These are phyloP conservation scores for Nothobranchius furzeri DNA, from an alignment of 2,113 vertebrate species.

Conservation along the genomic window DNA sequence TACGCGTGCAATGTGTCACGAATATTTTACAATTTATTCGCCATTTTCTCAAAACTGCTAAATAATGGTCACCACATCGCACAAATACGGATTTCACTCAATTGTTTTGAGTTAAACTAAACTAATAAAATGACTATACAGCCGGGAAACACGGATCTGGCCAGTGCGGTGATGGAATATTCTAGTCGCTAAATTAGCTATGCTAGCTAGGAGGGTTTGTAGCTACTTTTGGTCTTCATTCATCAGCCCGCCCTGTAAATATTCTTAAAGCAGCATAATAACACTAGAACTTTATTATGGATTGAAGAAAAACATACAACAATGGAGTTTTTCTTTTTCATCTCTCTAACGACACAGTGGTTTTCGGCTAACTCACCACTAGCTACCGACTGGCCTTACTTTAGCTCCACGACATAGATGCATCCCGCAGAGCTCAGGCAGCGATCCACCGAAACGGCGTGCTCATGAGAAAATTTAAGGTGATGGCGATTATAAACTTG, in stretches of 20 bases:
- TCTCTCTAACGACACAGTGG: background rate
- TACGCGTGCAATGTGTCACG: background rate
- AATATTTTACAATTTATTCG: background rate
- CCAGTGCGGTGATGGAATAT: slow-evolving; percentile 48
- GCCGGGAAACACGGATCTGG: background rate
- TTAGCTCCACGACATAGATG: slow-evolving; percentile 48
- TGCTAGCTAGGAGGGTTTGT: background rate
- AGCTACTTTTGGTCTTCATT: slow-evolving; percentile 7
- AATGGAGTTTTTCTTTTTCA: fast-evolving
- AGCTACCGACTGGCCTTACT: slow-evolving; percentile 29
- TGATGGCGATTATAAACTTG: background rate
- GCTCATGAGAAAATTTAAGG: too few species aligned
- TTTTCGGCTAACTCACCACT: slow-evolving; percentile 30
- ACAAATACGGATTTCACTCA: background rate
- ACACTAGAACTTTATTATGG: fast-evolving
- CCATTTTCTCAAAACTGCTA: fast-evolving
- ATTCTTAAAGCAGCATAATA: fast-evolving
- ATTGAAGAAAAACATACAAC: fast-evolving
- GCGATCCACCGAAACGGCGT: background rate
- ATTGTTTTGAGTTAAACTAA: background rate
- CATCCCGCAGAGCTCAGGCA: slow-evolving; percentile 14
- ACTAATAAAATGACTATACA: background rate
- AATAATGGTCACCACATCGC: fast-evolving
- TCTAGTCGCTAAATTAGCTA: slow-evolving; percentile 40
- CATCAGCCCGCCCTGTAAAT: fast-evolving